A percentile compares a stretch with the other conserved stretches of the same genome.
These are phyloP conservation scores for Papilio protenor DNA, from an alignment of 2,888 invertebrate species.

Conservation along the genomic window DNA sequence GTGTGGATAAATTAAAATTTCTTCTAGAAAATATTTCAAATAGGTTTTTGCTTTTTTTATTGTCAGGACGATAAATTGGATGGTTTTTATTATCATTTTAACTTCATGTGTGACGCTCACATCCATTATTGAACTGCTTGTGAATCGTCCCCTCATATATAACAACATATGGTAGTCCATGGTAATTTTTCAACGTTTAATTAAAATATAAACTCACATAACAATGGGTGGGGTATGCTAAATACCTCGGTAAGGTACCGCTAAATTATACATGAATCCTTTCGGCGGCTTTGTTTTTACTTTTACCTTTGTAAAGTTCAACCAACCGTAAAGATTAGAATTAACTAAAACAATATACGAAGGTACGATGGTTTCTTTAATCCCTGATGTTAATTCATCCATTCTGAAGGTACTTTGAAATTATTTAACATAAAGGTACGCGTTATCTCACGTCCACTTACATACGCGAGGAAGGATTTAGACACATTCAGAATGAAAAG, in stretches of 20 bases:
- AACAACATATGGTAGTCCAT: too few relatives aligned
- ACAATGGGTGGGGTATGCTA: not conserved
- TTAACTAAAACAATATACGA: constrained; percentile 40
- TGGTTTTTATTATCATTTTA: too few relatives aligned
- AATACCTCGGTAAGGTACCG: not conserved
- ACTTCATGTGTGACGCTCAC: too few relatives aligned
- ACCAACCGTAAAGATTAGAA: constrained; percentile 34
- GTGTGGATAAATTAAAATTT: not conserved
- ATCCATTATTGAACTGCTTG: too few relatives aligned
- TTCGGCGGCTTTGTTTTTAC: constrained; percentile 36
- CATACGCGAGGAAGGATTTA: constrained; percentile 50
- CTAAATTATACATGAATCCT: constrained; percentile 26
- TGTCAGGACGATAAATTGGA: too few relatives aligned
- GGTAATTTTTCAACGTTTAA: constrained; percentile 1
- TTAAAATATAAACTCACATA: constrained; percentile 16
- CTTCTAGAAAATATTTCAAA: not conserved
- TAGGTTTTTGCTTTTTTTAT: not conserved
- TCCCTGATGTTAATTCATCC: constrained; percentile 58
- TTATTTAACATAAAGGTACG: constrained; percentile 49
- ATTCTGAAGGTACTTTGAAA: constrained; percentile 45
- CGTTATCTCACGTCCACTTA: constrained; percentile 58
- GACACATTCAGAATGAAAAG: constrained; percentile 67
- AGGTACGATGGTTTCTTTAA: constrained; percentile 48
- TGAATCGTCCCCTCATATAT: too few relatives aligned
- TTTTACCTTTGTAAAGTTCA: constrained; percentile 23